phyloP scores from a whole-genome alignment of 2,888 invertebrate genomes.

The Amphipyra tragopoginis region DNA sequence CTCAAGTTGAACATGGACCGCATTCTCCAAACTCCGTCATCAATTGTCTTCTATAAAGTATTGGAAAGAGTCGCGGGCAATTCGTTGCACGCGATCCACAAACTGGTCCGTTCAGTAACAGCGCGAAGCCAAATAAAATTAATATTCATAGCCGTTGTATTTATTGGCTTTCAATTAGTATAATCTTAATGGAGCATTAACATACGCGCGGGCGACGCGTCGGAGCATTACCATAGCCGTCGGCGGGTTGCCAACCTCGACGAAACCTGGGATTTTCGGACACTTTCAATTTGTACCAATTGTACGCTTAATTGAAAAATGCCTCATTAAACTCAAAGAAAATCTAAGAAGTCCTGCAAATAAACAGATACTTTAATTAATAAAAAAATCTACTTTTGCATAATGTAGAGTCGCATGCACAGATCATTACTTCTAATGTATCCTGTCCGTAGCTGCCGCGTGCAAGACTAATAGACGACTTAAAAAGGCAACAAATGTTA shows the following conservation, averaged over 20 bases:
- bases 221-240: constrained; percentile 76
- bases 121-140: constrained; percentile 87
- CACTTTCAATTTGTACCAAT: constrained; percentile 7
- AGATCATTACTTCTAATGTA: constrained; percentile 63
- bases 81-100: constrained; percentile 77
- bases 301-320: background rate
- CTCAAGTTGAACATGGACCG: constrained; percentile 26
- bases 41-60: constrained; percentile 52
- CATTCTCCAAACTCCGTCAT: constrained; percentile 31
- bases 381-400: constrained; percentile 31
- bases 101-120: constrained; percentile 70
- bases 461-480: constrained; percentile 66
- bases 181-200: constrained; percentile 90
- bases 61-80: constrained; percentile 57
- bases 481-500: constrained; percentile 72
- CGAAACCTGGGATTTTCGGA: constrained; percentile 29
- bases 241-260: constrained; percentile 73
- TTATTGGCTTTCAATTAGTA: constrained; percentile 90
- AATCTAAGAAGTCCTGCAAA: constrained; percentile 17
- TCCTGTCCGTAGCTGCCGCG: constrained; percentile 57
- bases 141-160: constrained; percentile 90
- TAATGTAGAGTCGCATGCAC: constrained; percentile 40
- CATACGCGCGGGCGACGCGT: constrained; percentile 85
- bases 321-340: constrained; percentile 2
- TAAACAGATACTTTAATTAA: constrained; percentile 18